A percentile compares a stretch with the other conserved stretches of the same genome.
phyloP scores from a whole-genome alignment of 2,888 invertebrate genomes.

The Peribatodes rhomboidaria region DNA sequence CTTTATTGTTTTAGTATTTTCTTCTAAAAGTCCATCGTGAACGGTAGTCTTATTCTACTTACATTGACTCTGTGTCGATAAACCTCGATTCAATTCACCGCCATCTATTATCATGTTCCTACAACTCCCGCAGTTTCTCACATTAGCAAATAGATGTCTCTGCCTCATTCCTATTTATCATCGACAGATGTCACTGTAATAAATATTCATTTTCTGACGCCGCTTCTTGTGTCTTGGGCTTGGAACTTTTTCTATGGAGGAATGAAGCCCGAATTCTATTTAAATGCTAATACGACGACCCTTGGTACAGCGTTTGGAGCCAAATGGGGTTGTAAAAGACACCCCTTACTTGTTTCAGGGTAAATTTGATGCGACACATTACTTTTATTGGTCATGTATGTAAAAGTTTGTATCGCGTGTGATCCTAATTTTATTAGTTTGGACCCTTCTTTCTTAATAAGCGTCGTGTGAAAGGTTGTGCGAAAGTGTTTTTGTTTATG shows the following conservation, averaged over 20 bases:
- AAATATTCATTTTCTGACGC: constrained; percentile 37
- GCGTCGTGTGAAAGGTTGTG: constrained; percentile 20
- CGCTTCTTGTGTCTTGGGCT: constrained; percentile 36
- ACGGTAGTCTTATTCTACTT: too few species aligned
- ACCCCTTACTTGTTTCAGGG: constrained; percentile 46
- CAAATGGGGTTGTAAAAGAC: constrained; percentile 50
- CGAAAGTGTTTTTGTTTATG: constrained; percentile 13
- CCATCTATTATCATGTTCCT: constrained; percentile 39
- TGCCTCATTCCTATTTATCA: constrained; percentile 29
- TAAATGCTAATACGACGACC: constrained; percentile 68
- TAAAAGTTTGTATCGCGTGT: constrained; percentile 43
- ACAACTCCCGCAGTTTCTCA: constrained; percentile 25
- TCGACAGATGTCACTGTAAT: constrained; percentile 35
- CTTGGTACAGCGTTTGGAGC: constrained; percentile 47
- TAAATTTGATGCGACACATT: constrained; percentile 47
- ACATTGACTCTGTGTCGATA: neutral
- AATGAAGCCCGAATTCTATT: constrained; percentile 55
- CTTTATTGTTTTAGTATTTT: too few species aligned
- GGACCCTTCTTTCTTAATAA: constrained; percentile 38
- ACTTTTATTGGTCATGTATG: constrained; percentile 50
- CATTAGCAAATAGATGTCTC: constrained; percentile 41
- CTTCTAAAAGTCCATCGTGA: too few species aligned
- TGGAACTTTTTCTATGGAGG: constrained; percentile 33
- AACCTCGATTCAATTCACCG: constrained; percentile 24
- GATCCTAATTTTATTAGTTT: constrained; percentile 46